Base-by-base conservation (phyloP, 2,113 vertebrate species). In the Nycticryphes semicollaris region DNA sequence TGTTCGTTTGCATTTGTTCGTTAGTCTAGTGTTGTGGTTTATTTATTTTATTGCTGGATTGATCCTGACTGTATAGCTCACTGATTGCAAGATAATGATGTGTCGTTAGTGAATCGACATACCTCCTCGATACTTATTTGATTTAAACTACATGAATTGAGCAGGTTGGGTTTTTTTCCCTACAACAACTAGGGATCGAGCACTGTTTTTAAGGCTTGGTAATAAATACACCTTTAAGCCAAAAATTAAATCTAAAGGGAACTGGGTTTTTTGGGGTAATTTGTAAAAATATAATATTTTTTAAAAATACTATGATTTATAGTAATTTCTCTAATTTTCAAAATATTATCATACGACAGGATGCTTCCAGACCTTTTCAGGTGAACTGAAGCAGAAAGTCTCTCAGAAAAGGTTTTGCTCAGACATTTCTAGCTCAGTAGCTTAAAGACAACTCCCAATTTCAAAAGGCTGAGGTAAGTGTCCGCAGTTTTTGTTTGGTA, bases 1-100 rank as follows among this genome's bases (percentile, higher is more conserved):
- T 1, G 9, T 50, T 83, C 2, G 0, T 59, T 74, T 89, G 4
- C 21, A 63, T 78, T 92, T 92, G 39, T 39, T 39, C 39, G 39
- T 39, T 39, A 39, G 15, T 67, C 47, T 63, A 9, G 12, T 53
- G 16, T 31, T 80, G 54, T 63, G 56, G 33, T 63, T 93, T 96
- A 53, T 87, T 91, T 90, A 17, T 54, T 63, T 74, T 87, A 67
- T 54, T 84, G 54, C 28, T 86, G 70, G 76, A 86, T 92, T 86
- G 88, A 90, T 92, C 85, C 45, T 77, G 59, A 30, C 47, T 92
- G 27, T 77, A 84, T 54, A 93, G 56, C n/a, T 78, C 80, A 67
- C 50, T 87, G 80, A 92, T 84, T 84, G 56, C 5, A 28, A 70
- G 47, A 81, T 67, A 89, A 94, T 63, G 75, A 66, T 54, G 14